Evolutionary conservation across 2,113 vertebrate species (phyloP), one percentile per base, ranked within the genome.

Genomic region (Taxidea taxus): DNA sequence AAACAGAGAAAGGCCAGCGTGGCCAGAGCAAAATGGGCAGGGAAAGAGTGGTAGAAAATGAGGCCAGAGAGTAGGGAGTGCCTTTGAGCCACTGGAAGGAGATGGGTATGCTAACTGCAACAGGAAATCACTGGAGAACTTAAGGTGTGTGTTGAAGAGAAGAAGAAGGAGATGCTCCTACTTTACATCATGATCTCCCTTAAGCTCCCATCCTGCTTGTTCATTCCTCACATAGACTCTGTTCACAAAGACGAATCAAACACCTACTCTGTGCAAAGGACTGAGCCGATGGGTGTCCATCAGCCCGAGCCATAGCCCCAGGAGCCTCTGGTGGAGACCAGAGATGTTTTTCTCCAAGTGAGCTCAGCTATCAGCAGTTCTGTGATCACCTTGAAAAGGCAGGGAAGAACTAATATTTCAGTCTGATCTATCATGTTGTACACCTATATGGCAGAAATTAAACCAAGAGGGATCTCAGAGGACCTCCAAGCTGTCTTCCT

Each of bases 371-470:
- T n/a, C 80, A 92, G 42, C 34, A 62, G 34, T 77, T 91, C 58
- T 39, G 16, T 70, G 74, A 66, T 87, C 85, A 94, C 93, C 96
- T 97, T 96, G 96, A 94, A 93, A 90, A 94, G 90, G 87, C 83
- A 97, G 62, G 74, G 94, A 83, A 16, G 70, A 96, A 92, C 81
- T 88, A 80, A 92, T 95, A 91, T 92, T 94, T 97, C 92, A 95
- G 44, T 66, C 74, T 95, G 91, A 96, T 93, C 93, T 95, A 88
- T 21, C 49, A 39, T 78, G 29, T 42, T 94, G 88, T 93, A 60
- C n/a, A 83, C 72, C 77, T 80, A 21, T 12, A 27, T 27, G 84
- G 89, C 87, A 95, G 87, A 94, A 95, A 89, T 97, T 81, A 96
- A 97, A 96, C 85, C 85, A 95, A 87, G 58, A 44, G 20, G 86